A percentile compares a stretch with the other conserved stretches of the same genome.
Conservation (phyloP, 2,113 vertebrate genomes). For the Dipodomys stephensi region DNA sequence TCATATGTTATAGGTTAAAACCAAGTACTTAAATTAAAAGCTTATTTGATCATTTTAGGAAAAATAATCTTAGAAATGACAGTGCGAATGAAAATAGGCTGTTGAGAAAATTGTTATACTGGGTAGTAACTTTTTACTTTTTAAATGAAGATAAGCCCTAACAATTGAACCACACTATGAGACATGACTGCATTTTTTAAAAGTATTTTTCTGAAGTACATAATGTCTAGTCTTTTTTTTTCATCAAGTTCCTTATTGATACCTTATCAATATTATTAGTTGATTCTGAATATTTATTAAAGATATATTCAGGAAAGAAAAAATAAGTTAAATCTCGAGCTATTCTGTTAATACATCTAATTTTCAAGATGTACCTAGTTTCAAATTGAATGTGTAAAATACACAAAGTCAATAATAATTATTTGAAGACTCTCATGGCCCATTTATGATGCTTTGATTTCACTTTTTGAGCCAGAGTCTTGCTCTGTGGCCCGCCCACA, state of each 20-base stretch:
- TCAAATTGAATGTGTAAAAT: conserved; percentile 21
- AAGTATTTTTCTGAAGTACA: conserved; percentile 23
- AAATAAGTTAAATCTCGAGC: neutral
- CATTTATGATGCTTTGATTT: neutral
- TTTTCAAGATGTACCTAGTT: conserved; percentile 23
- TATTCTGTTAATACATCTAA: neutral
- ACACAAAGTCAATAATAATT: neutral
- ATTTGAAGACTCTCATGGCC: neutral
- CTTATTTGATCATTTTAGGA: neutral
- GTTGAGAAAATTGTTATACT: neutral
- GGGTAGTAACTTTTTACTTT: neutral
- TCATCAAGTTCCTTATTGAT: neutral
- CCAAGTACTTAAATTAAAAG: conserved; percentile 27
- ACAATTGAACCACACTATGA: neutral
- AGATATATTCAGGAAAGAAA: conserved; percentile 31
- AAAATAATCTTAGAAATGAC: conserved; percentile 47
- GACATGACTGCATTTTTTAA: conserved; percentile 17
- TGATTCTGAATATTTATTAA: conserved; percentile 21
- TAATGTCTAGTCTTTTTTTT: neutral
- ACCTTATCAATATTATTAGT: conserved; percentile 35
- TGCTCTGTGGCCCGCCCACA: neutral
- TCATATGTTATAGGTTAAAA: neutral
- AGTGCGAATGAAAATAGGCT: neutral
- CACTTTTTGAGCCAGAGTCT: neutral
- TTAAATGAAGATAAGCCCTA: conserved; percentile 35